A percentile compares a stretch with the other conserved stretches of the same genome.
phyloP scores from a whole-genome alignment of 2,113 vertebrate genomes.

The Sterrhoptilus dennistouni region DNA sequence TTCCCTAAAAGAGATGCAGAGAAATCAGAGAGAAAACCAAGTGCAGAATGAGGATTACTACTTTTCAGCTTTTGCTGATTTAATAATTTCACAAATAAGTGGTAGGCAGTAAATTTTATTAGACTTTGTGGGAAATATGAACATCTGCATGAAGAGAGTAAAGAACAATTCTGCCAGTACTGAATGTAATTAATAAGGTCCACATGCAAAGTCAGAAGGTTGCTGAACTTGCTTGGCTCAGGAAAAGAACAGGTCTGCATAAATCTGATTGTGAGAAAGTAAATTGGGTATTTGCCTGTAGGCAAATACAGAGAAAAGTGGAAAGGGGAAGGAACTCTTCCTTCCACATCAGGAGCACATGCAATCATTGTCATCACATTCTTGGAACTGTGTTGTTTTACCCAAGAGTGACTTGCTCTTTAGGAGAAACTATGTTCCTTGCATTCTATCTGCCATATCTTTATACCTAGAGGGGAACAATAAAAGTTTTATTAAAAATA shows the following conservation, averaged over 20 bases:
- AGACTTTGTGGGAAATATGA: not conserved
- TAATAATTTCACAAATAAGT: not conserved
- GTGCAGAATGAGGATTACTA: not conserved
- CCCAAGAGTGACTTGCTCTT: rapidly evolving
- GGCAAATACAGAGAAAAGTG: not conserved
- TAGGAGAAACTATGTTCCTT: not conserved
- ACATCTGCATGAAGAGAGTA: not conserved
- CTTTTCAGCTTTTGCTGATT: not conserved
- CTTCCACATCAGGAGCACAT: not conserved
- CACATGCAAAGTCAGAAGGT: not conserved
- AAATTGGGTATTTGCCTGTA: not conserved
- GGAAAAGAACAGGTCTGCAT: not conserved
- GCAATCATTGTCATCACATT: rapidly evolving
- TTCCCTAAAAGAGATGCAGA: not conserved
- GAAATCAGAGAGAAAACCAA: not conserved
- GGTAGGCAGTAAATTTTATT: not conserved
- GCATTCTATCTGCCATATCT: not conserved
- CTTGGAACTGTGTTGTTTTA: not conserved
- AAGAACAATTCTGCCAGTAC: not conserved
- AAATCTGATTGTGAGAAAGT: not conserved
- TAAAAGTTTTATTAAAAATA: not conserved
- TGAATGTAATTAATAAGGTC: not conserved
- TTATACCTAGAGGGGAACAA: not conserved
- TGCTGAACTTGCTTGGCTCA: not conserved
- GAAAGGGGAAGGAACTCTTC: not conserved